Evolutionary conservation across 1,140 invertebrate species (phyloP).

Genomic region (Calephelis virginiensis): DNA sequence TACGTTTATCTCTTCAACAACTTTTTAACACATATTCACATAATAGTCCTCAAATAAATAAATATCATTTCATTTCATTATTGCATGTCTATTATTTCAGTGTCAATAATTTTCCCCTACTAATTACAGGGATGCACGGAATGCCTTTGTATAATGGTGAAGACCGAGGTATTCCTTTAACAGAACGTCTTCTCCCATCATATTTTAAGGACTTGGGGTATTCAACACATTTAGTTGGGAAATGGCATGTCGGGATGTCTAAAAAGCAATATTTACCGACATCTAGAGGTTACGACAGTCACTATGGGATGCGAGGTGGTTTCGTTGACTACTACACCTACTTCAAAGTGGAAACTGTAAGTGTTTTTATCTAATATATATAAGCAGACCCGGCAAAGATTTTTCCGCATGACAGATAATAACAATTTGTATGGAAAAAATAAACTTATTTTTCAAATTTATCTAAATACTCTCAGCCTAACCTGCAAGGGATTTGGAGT

Average conservation of each 20-base stretch:
- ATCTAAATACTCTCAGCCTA: too few relatives aligned
- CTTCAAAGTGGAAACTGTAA: slow-evolving; percentile 65
- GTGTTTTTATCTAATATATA: slow-evolving; percentile 21
- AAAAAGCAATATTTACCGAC: slow-evolving; percentile 85
- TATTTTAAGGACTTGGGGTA: slow-evolving; percentile 89
- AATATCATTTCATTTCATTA: not conserved
- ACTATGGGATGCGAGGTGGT: slow-evolving; percentile 91
- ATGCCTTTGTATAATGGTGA: slow-evolving; percentile 85
- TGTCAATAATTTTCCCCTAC: not conserved
- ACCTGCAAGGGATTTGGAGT: too few relatives aligned
- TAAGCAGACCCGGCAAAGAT: too few relatives aligned
- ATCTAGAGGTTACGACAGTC: slow-evolving; percentile 88
- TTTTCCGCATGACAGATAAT: too few relatives aligned
- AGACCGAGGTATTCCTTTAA: slow-evolving; percentile 85
- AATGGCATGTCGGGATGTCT: slow-evolving; percentile 92
- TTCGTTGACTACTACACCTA: slow-evolving; percentile 91
- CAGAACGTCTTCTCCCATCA: slow-evolving; percentile 85
- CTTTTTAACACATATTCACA: too few relatives aligned
- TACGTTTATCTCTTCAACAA: too few relatives aligned
- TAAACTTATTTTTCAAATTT: too few relatives aligned
- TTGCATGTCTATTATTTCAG: too few relatives aligned
- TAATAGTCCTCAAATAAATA: too few relatives aligned
- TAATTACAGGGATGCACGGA: slow-evolving; percentile 86
- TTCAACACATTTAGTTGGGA: slow-evolving; percentile 89
- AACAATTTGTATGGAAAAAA: too few relatives aligned